phyloP scores from a whole-genome alignment of 2,113 vertebrate genomes.

The Pygathrix nemaeus region DNA sequence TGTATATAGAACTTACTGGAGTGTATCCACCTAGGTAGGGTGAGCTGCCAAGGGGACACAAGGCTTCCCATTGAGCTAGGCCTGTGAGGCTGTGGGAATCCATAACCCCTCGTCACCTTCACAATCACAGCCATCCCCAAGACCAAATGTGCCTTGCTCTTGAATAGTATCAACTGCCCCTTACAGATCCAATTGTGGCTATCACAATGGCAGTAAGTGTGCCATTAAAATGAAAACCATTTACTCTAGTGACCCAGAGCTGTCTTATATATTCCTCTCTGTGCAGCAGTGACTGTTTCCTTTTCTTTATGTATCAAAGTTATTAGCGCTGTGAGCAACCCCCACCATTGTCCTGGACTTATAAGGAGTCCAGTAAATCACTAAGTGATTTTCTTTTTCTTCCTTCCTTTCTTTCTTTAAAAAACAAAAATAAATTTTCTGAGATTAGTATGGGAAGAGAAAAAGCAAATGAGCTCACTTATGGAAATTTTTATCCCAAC shows the following conservation, averaged over 20 bases:
- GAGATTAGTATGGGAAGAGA: background rate
- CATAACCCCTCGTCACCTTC: background rate
- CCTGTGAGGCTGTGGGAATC: background rate
- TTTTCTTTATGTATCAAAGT: background rate
- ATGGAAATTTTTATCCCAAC: constrained; percentile 63
- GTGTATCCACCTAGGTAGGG: background rate
- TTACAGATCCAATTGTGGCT: background rate
- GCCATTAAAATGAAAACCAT: background rate
- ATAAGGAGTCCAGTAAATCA: background rate
- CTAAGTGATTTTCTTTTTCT: background rate
- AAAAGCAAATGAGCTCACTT: constrained; percentile 32
- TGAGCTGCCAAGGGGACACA: background rate
- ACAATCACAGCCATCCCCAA: background rate
- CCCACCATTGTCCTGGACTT: background rate
- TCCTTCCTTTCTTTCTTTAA: background rate
- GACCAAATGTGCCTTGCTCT: background rate
- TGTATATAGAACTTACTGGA: background rate
- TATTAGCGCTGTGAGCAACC: background rate
- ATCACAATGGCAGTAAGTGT: background rate
- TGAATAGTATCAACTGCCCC: background rate
- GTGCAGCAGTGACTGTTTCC: background rate
- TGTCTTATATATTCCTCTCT: background rate
- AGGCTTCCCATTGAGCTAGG: background rate
- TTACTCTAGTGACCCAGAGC: background rate
- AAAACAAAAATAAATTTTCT: background rate